A percentile compares a stretch with the other conserved stretches of the same genome.
These are phyloP conservation scores for Xiphias gladius DNA, from an alignment of 2,113 vertebrate genomes.

Conservation along the genomic window DNA sequence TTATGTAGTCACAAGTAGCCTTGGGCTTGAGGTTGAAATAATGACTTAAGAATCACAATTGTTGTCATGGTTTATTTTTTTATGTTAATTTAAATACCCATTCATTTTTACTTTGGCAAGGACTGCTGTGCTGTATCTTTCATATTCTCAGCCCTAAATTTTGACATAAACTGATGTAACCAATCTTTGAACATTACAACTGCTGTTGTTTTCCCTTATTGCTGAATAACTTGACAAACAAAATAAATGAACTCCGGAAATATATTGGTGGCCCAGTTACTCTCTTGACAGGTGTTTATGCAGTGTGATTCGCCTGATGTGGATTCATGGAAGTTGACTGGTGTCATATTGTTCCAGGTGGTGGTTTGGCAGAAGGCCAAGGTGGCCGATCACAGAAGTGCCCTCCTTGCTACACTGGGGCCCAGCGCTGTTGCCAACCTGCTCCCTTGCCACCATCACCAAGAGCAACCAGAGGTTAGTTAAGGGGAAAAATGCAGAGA, in stretches of 20 bases:
- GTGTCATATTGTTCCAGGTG: slow-evolving; percentile 89
- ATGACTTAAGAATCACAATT: neutral
- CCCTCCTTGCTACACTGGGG: slow-evolving; percentile 93
- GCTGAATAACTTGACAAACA: slow-evolving; percentile 7
- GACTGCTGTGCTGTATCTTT: neutral
- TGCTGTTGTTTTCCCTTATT: neutral
- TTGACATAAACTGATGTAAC: neutral
- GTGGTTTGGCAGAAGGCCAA: slow-evolving; percentile 95
- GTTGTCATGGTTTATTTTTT: neutral
- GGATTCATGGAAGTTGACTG: slow-evolving; percentile 44
- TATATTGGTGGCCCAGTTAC: slow-evolving; percentile 3
- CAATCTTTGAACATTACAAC: neutral
- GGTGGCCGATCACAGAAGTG: slow-evolving; percentile 91
- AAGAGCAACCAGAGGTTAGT: slow-evolving; percentile 91
- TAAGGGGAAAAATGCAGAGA: slow-evolving; percentile 30
- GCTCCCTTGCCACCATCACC: slow-evolving; percentile 88
- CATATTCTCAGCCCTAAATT: neutral
- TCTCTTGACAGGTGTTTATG: slow-evolving; percentile 63
- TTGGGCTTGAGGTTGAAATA: neutral
- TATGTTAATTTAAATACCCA: too few relatives aligned
- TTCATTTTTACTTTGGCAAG: too few relatives aligned
- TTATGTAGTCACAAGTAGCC: neutral
- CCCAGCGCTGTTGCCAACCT: slow-evolving; percentile 87
- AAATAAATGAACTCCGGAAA: neutral
- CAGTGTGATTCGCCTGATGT: slow-evolving; percentile 44